phyloP scores from a whole-genome alignment of 30 jellyfish, hydroid and myxozoan species.

The Hydractinia echinata region DNA sequence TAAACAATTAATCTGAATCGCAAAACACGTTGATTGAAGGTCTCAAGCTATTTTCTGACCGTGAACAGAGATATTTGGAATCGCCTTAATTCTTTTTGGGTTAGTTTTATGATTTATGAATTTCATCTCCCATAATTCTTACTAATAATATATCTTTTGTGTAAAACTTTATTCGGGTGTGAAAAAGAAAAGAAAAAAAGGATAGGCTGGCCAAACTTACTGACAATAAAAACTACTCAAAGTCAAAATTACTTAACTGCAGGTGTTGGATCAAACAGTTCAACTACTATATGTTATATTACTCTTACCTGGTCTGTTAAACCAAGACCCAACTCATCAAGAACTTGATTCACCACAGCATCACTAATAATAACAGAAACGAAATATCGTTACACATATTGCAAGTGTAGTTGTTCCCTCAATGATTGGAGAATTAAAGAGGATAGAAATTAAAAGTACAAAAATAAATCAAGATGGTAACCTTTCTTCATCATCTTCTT shows the following conservation, averaged over 20 bases:
- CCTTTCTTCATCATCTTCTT: constrained; percentile 98
- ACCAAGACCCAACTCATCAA: constrained; percentile 91
- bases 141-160: too few species aligned
- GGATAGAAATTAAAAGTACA: neutral
- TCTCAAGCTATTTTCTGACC: neutral
- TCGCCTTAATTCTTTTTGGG: too few species aligned
- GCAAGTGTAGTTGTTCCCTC: neutral
- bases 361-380: constrained; percentile 46
- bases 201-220: too few species aligned
- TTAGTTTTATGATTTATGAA: too few species aligned
- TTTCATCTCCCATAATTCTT: too few species aligned
- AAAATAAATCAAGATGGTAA: neutral
- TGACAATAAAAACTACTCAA: too few species aligned
- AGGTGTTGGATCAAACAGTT: too few species aligned
- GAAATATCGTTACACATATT: too few species aligned
- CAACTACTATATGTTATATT: too few species aligned
- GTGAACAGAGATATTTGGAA: too few species aligned
- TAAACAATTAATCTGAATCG: neutral
- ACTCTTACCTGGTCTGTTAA: constrained; percentile 44
- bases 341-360: constrained; percentile 89
- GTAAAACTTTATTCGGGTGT: too few species aligned
- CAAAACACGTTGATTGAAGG: neutral
- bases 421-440: neutral
- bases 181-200: too few species aligned
- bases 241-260: neutral